Evolutionary conservation across 2,888 invertebrate genomes (phyloP), one percentile per base, ranked within the genome.

Genomic region (Lepidocyrtoides sp.): DNA sequence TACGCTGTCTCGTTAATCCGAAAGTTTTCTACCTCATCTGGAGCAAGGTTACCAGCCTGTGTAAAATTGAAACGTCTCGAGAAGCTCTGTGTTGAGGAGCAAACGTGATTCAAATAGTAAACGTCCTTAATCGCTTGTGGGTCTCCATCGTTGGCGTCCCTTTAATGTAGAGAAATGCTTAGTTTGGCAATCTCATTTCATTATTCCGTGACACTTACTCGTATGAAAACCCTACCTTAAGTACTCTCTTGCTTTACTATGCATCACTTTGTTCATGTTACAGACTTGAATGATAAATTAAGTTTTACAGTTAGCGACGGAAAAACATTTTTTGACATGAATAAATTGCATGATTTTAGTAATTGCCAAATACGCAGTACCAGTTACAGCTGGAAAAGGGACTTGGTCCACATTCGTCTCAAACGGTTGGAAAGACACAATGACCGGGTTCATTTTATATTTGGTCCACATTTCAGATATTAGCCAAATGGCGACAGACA

Each of bases 301-400:
- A 48, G 54, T n/a, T n/a, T n/a, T n/a, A n/a, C n/a, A n/a, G n/a
- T n/a, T n/a, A n/a, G n/a, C n/a, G n/a, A 10, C 4, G 17, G 12
- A 1, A 57, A 17, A 26, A 60, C 3, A 26, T 26, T 26, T 60
- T 60, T 36, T 36, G 3, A 36, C 36, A 4, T 36, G 3, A 36
- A 36, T 7, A 36, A 36, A n/a, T n/a, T n/a, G n/a, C n/a, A n/a
- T n/a, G 4, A 69, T 36, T 69, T 36, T 17, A 14, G 36, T 7
- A 69, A 69, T 36, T 12, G 36, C 26, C 29, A 12, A 20, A 63
- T 20, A 63, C 26, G 29, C 66, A n/a, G 7, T 81, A 82, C 84
- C 96, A 0, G 98, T 98, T 0, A 98, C 95, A 0, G 98, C 97
- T 0, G 98, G 98, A 95, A 98, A 98, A 0, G 98, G 98, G 89